Evolutionary conservation across 35 echinoderm and acorn worm species (phyloP), one percentile per base, ranked within the genome.

Genomic region (Hemicentrotus pulcherrimus): DNA sequence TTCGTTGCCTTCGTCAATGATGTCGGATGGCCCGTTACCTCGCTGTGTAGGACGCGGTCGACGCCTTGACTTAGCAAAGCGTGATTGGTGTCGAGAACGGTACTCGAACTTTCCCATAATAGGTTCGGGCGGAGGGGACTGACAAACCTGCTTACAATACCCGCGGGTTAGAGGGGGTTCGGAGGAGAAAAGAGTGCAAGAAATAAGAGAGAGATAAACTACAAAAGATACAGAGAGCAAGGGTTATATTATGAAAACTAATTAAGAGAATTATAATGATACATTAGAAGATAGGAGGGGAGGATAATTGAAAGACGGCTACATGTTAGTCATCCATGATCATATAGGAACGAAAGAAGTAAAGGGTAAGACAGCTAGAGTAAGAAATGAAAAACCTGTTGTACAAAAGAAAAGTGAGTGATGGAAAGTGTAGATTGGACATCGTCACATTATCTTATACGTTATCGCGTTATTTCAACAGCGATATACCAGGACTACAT

Each of bases 31-130:
- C n/a, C 32, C 32, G 48, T 31, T 31, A n/a, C 30, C 32, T 50
- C 91, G 91, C 91, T 93, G 32, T 35, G 95, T 65, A 9, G 31
- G 31, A 24, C 95, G 87, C 5, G 95, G 95, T 35, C 86, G 35
- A 41, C 95, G 95, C 50, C 95, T 47, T 58, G 95, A 91, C 41
- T 91, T 91, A 19, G 89, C 95, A 86, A 92, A 95, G 88, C 89
- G 87, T 19, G 88, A 92, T 86, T 95, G 95, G 31, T 61, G 48
- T 24, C 95, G 88, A 35, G 88, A 91, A 30, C 95, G 95, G 18
- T 95, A 95, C 86, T 91, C 88, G 30, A 93, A 93, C 91, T 46
- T 47, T 2, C 88, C 88, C 88, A 46, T 90, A 41, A 41, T 41
- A 13, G 88, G 88, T 28, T 90, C 32, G 32, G 88, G 32, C 4